These are phyloP conservation scores for Ameiurus melas DNA, from an alignment of 2,113 vertebrate species.

Conservation along the genomic window DNA sequence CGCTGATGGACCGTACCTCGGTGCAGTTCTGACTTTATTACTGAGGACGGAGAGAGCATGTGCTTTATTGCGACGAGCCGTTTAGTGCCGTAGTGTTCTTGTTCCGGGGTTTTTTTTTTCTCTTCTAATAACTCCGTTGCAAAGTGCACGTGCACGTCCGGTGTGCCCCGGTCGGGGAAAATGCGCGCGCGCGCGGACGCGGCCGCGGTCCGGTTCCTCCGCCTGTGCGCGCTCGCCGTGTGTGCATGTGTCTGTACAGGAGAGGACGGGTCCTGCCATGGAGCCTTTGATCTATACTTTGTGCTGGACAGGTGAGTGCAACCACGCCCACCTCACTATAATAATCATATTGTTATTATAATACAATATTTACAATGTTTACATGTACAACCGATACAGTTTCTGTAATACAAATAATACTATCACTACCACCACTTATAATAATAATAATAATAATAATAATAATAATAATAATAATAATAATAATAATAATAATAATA, in stretches of 20 bases:
- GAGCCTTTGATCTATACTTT: slow-evolving; percentile 90
- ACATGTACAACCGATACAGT: too few relatives aligned
- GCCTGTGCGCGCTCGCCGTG: slow-evolving; percentile 36
- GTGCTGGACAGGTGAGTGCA: slow-evolving; percentile 71
- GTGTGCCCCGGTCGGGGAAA: background rate
- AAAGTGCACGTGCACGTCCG: background rate
- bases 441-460: background rate
- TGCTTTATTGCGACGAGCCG: background rate
- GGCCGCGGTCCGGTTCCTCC: slow-evolving; percentile 9
- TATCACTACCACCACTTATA: background rate
- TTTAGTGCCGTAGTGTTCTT: background rate
- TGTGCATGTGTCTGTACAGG: slow-evolving; percentile 54
- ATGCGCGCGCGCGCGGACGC: background rate
- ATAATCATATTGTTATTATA: background rate
- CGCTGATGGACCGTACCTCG: background rate
- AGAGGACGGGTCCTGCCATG: slow-evolving; percentile 79
- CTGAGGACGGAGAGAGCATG: background rate
- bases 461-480: background rate
- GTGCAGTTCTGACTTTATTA: background rate
- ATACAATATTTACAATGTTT: too few relatives aligned
- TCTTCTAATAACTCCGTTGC: background rate
- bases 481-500: background rate
- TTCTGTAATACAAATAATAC: background rate
- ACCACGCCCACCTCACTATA: background rate
- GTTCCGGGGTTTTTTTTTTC: too few relatives aligned